A percentile compares a stretch with the other conserved stretches of the same genome.
phyloP scores from a whole-genome alignment of 2,888 invertebrate genomes.

The Plusia festucae region DNA sequence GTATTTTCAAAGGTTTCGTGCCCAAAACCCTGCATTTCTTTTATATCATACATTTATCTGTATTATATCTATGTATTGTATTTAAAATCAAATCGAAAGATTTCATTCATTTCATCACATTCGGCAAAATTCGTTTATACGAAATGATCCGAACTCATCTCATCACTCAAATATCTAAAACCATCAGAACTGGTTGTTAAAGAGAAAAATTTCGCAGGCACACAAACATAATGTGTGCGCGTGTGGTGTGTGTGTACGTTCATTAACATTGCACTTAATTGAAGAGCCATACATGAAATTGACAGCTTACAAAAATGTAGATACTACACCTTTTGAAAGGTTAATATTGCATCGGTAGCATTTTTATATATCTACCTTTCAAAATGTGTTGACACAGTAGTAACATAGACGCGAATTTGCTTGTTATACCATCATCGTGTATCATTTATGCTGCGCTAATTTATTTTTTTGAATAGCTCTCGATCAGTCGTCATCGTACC shows the following conservation, averaged over 20 bases:
- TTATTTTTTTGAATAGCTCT: conserved; percentile 12
- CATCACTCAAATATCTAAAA: conserved; percentile 28
- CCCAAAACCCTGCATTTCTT: neutral
- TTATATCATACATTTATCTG: neutral
- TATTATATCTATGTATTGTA: neutral
- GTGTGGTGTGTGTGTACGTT: conserved; percentile 86
- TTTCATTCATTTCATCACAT: neutral
- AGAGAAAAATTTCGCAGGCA: conserved; percentile 76
- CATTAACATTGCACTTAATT: conserved; percentile 73
- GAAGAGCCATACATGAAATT: conserved; percentile 60
- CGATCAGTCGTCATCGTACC: conserved; percentile 34
- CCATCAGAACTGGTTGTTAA: conserved; percentile 60
- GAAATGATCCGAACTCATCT: conserved; percentile 19
- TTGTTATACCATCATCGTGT: conserved; percentile 59
- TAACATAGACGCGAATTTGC: conserved; percentile 62
- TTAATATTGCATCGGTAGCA: neutral
- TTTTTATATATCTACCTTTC: conserved; percentile 45
- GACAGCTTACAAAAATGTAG: conserved; percentile 56
- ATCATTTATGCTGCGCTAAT: conserved; percentile 54
- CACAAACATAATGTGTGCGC: conserved; percentile 74
- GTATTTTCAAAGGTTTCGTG: neutral
- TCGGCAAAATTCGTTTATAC: conserved; percentile 18
- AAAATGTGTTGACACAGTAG: conserved; percentile 58
- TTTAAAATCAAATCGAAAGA: conserved; percentile 6
- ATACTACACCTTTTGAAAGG: conserved; percentile 56